Conservation (phyloP, 2,888 invertebrate genomes). For the Heteromurus nitidus region DNA sequence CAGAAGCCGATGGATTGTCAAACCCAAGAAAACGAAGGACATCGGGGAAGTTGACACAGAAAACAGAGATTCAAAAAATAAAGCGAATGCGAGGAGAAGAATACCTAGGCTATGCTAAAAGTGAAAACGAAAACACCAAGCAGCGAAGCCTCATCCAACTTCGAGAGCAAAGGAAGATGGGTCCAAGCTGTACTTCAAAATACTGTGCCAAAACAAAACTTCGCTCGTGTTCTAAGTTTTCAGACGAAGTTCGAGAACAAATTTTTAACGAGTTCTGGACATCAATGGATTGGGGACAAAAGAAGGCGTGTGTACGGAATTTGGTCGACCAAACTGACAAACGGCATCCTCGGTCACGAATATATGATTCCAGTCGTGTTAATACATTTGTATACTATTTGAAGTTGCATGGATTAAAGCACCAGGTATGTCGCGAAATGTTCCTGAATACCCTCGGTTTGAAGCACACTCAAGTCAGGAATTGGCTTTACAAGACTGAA, state of each 20-base stretch:
- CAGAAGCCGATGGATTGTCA: no score
- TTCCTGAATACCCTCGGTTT: constrained; percentile 40
- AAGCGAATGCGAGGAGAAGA: constrained; percentile 24
- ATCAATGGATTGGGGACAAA: neutral
- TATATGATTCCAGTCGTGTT: neutral
- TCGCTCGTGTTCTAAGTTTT: neutral
- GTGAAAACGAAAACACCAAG: neutral
- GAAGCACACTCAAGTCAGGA: neutral
- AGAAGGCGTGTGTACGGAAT: neutral
- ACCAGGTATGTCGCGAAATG: constrained; percentile 35
- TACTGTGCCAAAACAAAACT: neutral
- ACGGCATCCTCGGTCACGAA: no score
- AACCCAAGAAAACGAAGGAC: neutral
- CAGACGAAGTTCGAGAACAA: neutral
- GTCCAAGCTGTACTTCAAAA: neutral
- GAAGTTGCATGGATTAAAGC: neutral
- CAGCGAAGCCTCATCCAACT: neutral
- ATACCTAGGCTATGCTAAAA: neutral
- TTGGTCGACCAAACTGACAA: neutral
- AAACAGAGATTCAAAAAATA: neutral
- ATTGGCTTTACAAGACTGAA: constrained; percentile 9
- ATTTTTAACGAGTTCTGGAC: constrained; percentile 26
- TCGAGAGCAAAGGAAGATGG: neutral
- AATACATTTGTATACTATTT: constrained; percentile 4
- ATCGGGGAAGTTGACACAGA: neutral